A percentile compares a stretch with the other conserved stretches of the same genome.
Evolutionary conservation across 2,113 vertebrate genomes (phyloP).

Genomic region (Actenoides lindsayi): DNA sequence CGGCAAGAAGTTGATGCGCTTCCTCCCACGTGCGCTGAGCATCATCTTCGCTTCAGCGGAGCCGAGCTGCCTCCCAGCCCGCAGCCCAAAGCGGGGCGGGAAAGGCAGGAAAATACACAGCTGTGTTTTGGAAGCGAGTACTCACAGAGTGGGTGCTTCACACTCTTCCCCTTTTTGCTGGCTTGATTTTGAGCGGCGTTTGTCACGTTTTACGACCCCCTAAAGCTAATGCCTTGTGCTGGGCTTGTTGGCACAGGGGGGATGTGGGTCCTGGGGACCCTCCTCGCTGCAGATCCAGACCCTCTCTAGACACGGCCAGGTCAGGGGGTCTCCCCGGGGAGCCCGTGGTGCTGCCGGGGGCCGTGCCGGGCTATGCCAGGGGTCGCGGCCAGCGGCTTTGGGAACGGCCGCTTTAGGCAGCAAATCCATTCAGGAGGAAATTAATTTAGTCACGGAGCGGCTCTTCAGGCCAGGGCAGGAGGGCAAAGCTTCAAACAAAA

Average conservation of each 20-base stretch:
- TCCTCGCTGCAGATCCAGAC: not conserved
- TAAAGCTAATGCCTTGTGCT: not conserved
- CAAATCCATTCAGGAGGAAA: not conserved
- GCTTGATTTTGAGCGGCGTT: fast-evolving
- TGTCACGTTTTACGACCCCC: fast-evolving
- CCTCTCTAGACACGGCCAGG: not conserved
- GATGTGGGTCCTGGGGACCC: not conserved
- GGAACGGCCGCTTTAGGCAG: not conserved
- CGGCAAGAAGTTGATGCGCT: fast-evolving
- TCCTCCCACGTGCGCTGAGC: not conserved
- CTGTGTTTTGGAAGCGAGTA: fast-evolving
- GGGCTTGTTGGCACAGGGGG: not conserved
- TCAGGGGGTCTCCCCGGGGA: not conserved
- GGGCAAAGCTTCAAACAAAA: not conserved
- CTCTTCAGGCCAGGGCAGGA: not conserved
- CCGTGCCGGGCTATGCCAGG: too few relatives aligned
- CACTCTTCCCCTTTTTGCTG: fast-evolving
- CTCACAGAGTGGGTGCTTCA: fast-evolving
- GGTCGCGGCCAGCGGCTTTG: too few relatives aligned
- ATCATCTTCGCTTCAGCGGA: not conserved
- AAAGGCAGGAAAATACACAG: fast-evolving
- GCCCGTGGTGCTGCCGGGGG: too few relatives aligned
- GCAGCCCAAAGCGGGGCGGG: fast-evolving
- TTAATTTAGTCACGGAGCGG: not conserved
- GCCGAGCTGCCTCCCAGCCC: not conserved